Conservation (phyloP, 2,797 vertebrate species). For the Eupleurogrammus muticus region DNA sequence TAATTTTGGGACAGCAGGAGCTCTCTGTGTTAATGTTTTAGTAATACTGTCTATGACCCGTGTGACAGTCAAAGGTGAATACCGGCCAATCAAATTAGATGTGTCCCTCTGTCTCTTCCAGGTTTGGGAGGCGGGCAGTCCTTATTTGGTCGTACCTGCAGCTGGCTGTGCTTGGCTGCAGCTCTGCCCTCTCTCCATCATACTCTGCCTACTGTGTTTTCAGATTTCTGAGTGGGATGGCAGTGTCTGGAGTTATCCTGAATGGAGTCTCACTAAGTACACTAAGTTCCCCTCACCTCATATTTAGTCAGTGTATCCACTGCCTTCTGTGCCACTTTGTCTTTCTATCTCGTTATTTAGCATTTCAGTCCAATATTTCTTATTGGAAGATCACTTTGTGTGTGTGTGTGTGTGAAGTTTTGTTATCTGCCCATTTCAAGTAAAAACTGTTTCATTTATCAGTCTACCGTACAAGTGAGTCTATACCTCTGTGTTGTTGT, state of each 20-base stretch:
- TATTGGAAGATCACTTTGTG: too few species aligned
- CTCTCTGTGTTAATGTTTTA: too few species aligned
- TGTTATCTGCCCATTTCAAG: too few species aligned
- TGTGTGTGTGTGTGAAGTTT: too few species aligned
- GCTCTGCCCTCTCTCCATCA: constrained; percentile 76
- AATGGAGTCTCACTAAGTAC: constrained; percentile 88
- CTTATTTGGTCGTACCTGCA: constrained; percentile 76
- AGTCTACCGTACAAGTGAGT: too few species aligned
- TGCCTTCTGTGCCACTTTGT: too few species aligned
- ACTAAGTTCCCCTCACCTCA: too few species aligned
- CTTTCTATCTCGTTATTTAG: too few species aligned
- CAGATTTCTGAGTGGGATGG: constrained; percentile 88
- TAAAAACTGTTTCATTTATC: too few species aligned
- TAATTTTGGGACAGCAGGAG: background rate
- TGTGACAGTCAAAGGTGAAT: background rate
- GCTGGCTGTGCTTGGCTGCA: constrained; percentile 57
- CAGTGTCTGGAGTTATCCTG: constrained; percentile 87
- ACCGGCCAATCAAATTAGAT: background rate
- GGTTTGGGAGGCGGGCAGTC: constrained; percentile 71
- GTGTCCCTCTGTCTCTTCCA: constrained; percentile 30
- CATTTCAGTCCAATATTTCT: too few species aligned
- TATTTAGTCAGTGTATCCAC: too few species aligned
- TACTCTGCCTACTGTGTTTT: constrained; percentile 84
- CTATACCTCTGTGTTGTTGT: too few species aligned
- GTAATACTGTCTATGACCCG: background rate